Evolutionary conservation across 2,113 vertebrate genomes (phyloP), one percentile per base, ranked within the genome.

Genomic region (Brachyhypopomus occidentalis): DNA sequence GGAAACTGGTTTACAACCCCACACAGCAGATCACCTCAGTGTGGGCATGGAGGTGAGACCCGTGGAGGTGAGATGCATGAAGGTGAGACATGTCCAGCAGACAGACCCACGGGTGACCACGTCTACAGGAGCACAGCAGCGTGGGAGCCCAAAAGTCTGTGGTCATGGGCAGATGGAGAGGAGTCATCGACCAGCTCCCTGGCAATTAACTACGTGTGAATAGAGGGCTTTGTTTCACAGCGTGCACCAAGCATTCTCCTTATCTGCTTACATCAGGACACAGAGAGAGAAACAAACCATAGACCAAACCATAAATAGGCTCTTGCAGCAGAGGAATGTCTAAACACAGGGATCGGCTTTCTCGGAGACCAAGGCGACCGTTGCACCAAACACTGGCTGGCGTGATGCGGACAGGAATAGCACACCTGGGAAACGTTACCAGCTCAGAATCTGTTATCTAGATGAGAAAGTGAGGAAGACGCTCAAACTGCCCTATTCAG

Each of bases 271-370:
- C 74, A 88, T 83, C 85, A 19, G 4, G 77, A 86, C 85, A 87
- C 84, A 56, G 70, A 76, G 69, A 62, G 73, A 77, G 72, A 87
- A 84, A 90, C 81, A 80, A 77, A 41, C 41, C 41, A 41, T 41
- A 84, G 72, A 58, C 59, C 60, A 75, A 60, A 88, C 84, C 88
- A 76, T 86, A 84, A 91, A 84, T 45, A 74, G 84, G 83, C 79
- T 84, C 77, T 83, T 88, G 86, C 84, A 34, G 4, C 45, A 55
- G 36, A 90, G 86, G 87, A 91, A 92, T 90, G 85, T 87, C 84
- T 86, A 92, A 90, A 91, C 89, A 91, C 87, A 85, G 63, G 87
- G 75, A 70, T 86, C 83, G 73, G 72, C 88, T 52, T 91, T 90
- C 87, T 87, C 73, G 48, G 85, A 79, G 84, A 84, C 70, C 22